These are phyloP conservation scores for Drosophila watanabei DNA, from an alignment of 1,140 invertebrate species.

Conservation along the genomic window DNA sequence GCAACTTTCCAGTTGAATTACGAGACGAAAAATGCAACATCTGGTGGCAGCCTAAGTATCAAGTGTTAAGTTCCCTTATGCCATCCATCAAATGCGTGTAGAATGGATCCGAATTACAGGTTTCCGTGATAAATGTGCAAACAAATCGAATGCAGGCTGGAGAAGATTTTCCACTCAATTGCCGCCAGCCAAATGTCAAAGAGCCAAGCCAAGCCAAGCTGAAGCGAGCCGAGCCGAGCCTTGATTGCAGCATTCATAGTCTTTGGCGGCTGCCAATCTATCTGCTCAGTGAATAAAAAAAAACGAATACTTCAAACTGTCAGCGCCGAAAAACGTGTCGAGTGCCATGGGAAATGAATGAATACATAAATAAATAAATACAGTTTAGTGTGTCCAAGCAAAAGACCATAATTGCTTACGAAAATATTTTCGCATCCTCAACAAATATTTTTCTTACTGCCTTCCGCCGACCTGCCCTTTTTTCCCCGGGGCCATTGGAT, in stretches of 20 bases:
- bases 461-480: background rate
- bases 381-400: constrained; percentile 12
- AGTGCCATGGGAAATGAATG: constrained; percentile 42
- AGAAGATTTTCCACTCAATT: constrained; percentile 53
- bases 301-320: constrained; percentile 60
- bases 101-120: constrained; percentile 47
- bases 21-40: constrained; percentile 54
- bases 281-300: constrained; percentile 28
- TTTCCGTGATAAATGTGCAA: constrained; percentile 65
- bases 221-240: constrained; percentile 15
- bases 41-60: constrained; percentile 22
- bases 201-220: constrained; percentile 51
- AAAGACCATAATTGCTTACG: constrained; percentile 39
- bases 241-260: constrained; percentile 61
- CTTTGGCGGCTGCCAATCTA: constrained; percentile 74
- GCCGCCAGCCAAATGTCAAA: constrained; percentile 62
- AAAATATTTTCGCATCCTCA: constrained; percentile 40
- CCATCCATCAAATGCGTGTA: constrained; percentile 40
- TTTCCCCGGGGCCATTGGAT: constrained; percentile 10
- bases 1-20: constrained; percentile 69
- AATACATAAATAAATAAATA: constrained; percentile 48
- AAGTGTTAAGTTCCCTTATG: constrained; percentile 27
- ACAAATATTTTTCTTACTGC: constrained; percentile 21
- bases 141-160: constrained; percentile 44
- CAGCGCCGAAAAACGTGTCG: constrained; percentile 60